Conservation (phyloP, 2,888 invertebrate genomes). For the Rhagophthalmus giganteus region DNA sequence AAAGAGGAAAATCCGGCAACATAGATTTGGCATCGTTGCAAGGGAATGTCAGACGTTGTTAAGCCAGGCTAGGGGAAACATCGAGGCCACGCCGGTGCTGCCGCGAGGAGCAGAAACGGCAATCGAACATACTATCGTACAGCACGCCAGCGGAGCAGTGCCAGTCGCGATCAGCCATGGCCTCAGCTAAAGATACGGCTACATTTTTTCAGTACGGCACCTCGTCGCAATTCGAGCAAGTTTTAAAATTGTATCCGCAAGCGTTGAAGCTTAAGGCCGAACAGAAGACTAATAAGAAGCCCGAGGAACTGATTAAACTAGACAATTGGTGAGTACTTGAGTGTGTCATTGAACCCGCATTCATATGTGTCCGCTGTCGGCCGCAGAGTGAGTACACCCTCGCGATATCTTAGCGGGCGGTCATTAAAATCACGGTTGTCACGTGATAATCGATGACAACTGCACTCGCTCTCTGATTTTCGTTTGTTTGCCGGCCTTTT, state of each 20-base stretch:
- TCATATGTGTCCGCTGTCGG: conserved; percentile 41
- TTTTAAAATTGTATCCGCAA: conserved; percentile 88
- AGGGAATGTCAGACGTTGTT: conserved; percentile 53
- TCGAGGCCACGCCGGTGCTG: conserved; percentile 48
- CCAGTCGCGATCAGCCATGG: conserved; percentile 54
- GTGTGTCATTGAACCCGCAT: conserved; percentile 44
- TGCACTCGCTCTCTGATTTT: conserved; percentile 57
- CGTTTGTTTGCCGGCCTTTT: conserved; percentile 52
- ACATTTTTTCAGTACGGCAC: conserved; percentile 92
- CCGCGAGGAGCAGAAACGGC: conserved; percentile 39
- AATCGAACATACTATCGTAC: conserved; percentile 38
- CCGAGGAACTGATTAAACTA: conserved; percentile 91
- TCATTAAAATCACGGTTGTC: conserved; percentile 71
- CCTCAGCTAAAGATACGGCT: conserved; percentile 87
- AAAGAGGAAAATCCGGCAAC: conserved; percentile 16
- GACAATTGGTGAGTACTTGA: conserved; percentile 85
- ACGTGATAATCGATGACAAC: conserved; percentile 74
- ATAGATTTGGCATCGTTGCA: conserved; percentile 41
- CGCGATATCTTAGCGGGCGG: conserved; percentile 61
- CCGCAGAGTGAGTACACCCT: conserved; percentile 61
- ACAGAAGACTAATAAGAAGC: conserved; percentile 82
- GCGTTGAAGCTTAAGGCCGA: conserved; percentile 89
- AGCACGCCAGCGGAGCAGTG: conserved; percentile 44
- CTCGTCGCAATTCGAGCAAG: conserved; percentile 83
- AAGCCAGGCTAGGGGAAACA: conserved; percentile 48